Percentiles rank a stretch among this genome's conserved stretches.
Evolutionary conservation across 2,113 vertebrate genomes (phyloP).

Genomic region (Hippopotamus amphibius): DNA sequence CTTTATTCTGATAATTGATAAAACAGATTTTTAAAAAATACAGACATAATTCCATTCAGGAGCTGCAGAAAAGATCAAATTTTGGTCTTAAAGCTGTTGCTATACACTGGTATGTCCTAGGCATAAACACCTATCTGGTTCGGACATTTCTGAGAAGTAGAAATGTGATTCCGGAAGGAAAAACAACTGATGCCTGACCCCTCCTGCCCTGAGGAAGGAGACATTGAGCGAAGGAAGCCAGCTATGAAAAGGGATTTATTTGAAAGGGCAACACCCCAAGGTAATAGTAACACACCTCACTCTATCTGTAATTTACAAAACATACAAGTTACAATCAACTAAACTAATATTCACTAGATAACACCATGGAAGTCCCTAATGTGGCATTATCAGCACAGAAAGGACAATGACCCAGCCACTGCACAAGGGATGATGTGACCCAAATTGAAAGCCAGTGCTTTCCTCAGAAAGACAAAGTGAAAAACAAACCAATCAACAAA

Average conservation of each 20-base stretch:
- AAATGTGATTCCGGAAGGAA: background rate
- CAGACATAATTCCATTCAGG: background rate
- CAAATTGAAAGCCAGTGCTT: background rate
- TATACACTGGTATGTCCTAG: background rate
- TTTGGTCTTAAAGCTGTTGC: background rate
- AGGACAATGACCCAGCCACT: background rate
- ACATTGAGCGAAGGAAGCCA: background rate
- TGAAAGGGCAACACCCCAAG: background rate
- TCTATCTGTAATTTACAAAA: background rate
- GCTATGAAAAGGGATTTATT: background rate
- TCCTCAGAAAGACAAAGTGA: slow-evolving; percentile 11
- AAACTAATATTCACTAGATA: background rate
- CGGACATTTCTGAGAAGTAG: background rate
- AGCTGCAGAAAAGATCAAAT: background rate
- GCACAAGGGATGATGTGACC: background rate
- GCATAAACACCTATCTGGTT: background rate
- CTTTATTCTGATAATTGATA: background rate
- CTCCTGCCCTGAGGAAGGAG: background rate
- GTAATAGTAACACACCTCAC: background rate
- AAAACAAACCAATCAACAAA: background rate
- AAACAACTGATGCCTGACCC: background rate
- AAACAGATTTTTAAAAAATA: background rate
- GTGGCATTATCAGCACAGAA: background rate
- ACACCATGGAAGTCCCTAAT: background rate
- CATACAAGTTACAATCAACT: background rate